These are phyloP conservation scores for Porites cylindrica DNA, from an alignment of 92 coral and sea anemone species.

Conservation along the genomic window DNA sequence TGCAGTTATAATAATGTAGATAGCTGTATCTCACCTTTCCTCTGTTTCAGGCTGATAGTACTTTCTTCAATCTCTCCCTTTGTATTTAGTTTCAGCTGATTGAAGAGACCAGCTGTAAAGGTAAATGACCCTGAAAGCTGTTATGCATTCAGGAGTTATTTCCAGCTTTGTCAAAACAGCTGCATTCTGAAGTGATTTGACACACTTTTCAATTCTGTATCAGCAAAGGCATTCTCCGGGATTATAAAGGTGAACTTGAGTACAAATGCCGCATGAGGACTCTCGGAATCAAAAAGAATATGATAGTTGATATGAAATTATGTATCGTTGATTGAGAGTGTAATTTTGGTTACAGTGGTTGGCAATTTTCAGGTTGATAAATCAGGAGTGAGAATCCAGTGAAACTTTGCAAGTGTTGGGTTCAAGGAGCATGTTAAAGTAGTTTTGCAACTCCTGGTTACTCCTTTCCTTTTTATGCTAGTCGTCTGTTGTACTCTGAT, in stretches of 20 bases:
- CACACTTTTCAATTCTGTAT: constrained; percentile 1
- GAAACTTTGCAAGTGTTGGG: constrained; percentile 2
- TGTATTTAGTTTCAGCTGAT: too few species aligned
- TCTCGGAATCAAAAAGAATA: not conserved
- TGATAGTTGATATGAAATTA: not conserved
- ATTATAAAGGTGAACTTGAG: not conserved
- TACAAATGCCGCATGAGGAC: not conserved
- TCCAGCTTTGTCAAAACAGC: not conserved
- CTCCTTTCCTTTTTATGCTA: not conserved
- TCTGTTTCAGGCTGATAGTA: too few species aligned
- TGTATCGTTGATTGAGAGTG: not conserved
- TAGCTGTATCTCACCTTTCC: too few species aligned
- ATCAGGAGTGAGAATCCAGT: not conserved
- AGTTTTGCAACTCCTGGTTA: constrained; percentile 19
- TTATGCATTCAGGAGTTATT: not conserved
- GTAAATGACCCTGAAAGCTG: not conserved
- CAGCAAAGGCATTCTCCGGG: constrained; percentile 6
- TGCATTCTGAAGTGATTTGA: not conserved
- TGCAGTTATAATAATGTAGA: too few species aligned
- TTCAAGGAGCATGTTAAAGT: not conserved
- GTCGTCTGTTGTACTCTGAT: not conserved
- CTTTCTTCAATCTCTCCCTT: too few species aligned
- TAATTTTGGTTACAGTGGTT: not conserved
- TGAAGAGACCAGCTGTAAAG: too few species aligned
- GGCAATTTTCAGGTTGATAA: too few species aligned